Conservation (phyloP, 2,797 vertebrate genomes). For the Pangasius djambal region DNA sequence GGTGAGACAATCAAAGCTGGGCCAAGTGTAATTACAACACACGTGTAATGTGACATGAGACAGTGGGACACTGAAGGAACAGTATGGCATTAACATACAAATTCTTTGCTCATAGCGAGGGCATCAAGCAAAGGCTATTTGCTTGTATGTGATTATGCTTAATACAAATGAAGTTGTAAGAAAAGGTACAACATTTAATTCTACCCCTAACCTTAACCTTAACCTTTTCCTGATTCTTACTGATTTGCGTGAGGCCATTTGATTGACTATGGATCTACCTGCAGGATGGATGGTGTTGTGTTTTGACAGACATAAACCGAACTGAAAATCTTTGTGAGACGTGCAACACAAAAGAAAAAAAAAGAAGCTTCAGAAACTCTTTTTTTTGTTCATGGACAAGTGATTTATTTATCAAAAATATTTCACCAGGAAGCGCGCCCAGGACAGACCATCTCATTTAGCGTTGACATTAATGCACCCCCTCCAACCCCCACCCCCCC, state of each 20-base stretch:
- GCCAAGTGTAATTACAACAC: constrained; percentile 14
- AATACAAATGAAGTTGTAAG: not conserved
- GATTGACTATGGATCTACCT: not conserved
- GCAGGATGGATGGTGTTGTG: not conserved
- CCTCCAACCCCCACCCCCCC: constrained; percentile 15
- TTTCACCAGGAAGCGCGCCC: constrained; percentile 79
- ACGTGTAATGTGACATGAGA: not conserved
- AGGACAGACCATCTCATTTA: constrained; percentile 79
- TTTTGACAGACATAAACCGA: not conserved
- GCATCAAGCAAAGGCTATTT: not conserved
- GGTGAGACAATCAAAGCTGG: constrained; percentile 4
- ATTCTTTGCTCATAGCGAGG: not conserved
- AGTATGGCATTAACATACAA: not conserved
- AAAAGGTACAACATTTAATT: not conserved
- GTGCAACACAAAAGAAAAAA: not conserved
- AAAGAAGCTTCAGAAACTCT: not conserved
- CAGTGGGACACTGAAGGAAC: constrained; percentile 8
- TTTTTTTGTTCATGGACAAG: constrained; percentile 52
- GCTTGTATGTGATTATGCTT: not conserved
- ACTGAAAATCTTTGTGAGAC: not conserved
- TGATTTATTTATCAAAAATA: constrained; percentile 84
- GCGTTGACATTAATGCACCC: constrained; percentile 25
- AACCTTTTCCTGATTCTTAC: not conserved
- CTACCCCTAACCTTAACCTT: not conserved
- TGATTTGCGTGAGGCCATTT: not conserved